Conservation (phyloP, 2,888 invertebrate species). For the Dioctria linearis region DNA sequence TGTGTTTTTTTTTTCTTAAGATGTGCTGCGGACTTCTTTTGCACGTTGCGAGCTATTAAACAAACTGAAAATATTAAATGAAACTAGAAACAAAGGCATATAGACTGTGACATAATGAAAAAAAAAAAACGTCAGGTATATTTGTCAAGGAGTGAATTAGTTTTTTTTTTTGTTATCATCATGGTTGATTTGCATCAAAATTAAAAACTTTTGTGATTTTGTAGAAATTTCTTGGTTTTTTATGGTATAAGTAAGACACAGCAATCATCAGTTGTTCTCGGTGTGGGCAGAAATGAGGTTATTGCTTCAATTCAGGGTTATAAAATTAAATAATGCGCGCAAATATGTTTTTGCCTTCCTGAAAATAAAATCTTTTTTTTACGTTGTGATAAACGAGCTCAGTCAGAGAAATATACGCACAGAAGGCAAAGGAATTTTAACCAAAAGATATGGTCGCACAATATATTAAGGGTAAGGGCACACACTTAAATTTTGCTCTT, state of each 20-base stretch:
- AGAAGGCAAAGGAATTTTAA: no score
- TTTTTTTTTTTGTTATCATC: neutral
- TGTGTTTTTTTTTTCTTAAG: neutral
- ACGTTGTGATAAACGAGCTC: neutral
- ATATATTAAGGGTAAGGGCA: no score
- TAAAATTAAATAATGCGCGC: neutral
- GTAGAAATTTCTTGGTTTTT: neutral
- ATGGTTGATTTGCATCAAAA: neutral
- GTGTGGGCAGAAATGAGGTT: conserved; percentile 16
- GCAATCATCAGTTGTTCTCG: neutral
- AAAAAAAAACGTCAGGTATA: no score
- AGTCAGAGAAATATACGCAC: no score
- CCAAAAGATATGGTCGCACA: no score
- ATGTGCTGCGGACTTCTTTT: neutral
- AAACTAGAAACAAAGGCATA: conserved; percentile 1
- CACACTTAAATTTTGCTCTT: no score
- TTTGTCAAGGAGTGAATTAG: neutral
- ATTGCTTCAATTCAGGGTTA: neutral
- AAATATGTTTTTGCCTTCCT: neutral
- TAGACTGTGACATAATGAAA: neutral
- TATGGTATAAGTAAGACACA: neutral
- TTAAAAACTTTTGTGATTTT: neutral
- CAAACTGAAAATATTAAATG: conserved; percentile 7
- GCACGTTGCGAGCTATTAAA: neutral
- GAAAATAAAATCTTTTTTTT: neutral